Evolutionary conservation across 2,113 vertebrate genomes (phyloP).

Genomic region (Trematocara zebra): DNA sequence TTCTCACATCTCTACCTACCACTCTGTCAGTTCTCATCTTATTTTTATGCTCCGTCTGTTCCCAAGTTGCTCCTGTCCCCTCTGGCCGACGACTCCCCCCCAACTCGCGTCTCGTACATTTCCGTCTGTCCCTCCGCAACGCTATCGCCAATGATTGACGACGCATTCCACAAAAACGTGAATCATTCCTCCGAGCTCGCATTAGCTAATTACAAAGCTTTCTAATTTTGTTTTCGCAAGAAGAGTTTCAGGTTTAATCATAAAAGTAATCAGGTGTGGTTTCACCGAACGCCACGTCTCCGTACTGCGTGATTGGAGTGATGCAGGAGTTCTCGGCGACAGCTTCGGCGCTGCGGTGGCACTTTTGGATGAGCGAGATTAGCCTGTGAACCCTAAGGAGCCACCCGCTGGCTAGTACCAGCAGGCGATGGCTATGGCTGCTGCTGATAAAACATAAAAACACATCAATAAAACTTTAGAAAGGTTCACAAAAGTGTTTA

Average conservation of each 20-base stretch:
- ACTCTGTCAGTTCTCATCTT: neutral
- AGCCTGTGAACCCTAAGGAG: constrained; percentile 24
- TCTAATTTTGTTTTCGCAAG: neutral
- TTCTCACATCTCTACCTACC: neutral
- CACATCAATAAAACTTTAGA: constrained; percentile 48
- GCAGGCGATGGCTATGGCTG: constrained; percentile 49
- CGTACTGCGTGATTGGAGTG: neutral
- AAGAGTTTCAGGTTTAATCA: neutral
- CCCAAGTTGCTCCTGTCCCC: neutral
- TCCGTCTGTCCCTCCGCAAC: neutral
- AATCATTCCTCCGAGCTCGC: constrained; percentile 22
- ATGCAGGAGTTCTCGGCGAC: neutral
- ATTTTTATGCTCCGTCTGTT: neutral
- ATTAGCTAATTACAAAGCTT: constrained; percentile 41
- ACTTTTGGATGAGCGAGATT: constrained; percentile 27
- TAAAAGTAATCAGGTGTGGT: neutral
- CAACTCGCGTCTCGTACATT: neutral
- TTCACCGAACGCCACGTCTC: neutral
- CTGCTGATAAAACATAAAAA: constrained; percentile 60
- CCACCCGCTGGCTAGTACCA: constrained; percentile 22
- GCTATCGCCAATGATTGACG: constrained; percentile 24
- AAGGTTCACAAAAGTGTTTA: neutral
- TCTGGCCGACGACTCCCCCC: neutral
- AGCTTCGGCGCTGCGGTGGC: neutral
- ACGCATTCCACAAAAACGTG: constrained; percentile 22